Base-by-base conservation (phyloP, 2,888 invertebrate species). In the Sarcophaga rosellei region DNA sequence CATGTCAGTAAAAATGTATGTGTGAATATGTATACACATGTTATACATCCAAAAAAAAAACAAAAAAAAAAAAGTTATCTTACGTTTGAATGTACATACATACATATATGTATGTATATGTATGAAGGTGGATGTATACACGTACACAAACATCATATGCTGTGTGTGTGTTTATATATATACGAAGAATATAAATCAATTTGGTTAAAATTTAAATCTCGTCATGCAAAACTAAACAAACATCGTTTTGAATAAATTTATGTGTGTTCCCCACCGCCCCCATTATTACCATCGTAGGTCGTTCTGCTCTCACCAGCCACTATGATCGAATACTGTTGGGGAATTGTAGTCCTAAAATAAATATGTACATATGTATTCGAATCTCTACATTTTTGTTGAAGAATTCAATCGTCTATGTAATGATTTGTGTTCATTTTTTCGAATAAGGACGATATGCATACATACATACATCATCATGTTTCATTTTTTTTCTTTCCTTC, bases 161-260 rank as follows among this genome's bases (percentile, higher is more conserved):
- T 35, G 17, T 17, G 5, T 15, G 17, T 17, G 53, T 15, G 0
- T 47, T 5, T 12, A 47, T 65, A 68, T 78, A 35, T 35, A 10
- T 35, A 63, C 62, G 69, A 5, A 44, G 72, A 66, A 66, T 66
- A 73, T 73, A 80, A 80, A 80, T 73, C 80, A 80, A 59, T 80
- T 72, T 57, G 57, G 25, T n/a, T 45, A 59, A 66, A 59, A 72
- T 72, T 73, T 66, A 73, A 80, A 80, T 80, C 80, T 73, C 66
- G 21, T 66, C 73, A 80, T 73, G 59, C 59, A 61, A 66, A 73
- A 73, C 45, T 66, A 59, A 66, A 80, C 59, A 80, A 59, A 73
- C 66, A 73, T 73, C 20, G 59, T 59, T 73, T 35, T 66, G 65
- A 66, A 80, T 66, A 73, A 57, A 61, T 73, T 65, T 72, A 44